Evolutionary conservation across 2,113 vertebrate genomes (phyloP).

Genomic region (Campylorhamphus procurvoides): DNA sequence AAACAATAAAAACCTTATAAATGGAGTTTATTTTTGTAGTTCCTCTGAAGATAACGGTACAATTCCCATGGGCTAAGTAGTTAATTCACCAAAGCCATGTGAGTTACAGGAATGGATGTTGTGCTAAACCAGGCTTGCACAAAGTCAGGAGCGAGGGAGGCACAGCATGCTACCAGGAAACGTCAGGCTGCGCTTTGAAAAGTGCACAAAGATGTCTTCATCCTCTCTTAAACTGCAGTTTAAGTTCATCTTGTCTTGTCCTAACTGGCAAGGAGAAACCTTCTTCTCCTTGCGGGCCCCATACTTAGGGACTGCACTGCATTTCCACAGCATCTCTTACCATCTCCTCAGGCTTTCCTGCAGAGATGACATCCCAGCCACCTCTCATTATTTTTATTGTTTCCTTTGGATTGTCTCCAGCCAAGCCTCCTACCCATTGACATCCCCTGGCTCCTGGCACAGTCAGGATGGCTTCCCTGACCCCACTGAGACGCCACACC

Average conservation of each 20-base stretch:
- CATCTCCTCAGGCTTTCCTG: neutral
- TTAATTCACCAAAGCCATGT: neutral
- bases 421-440: rapidly evolving
- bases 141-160: neutral
- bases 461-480: rapidly evolving
- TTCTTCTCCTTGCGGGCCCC: rapidly evolving
- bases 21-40: constrained; percentile 2
- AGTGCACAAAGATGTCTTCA: neutral
- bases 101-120: neutral
- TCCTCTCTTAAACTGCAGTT: neutral
- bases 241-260: neutral
- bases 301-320: rapidly evolving
- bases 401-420: neutral
- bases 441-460: neutral
- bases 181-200: neutral
- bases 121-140: neutral
- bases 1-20: constrained; percentile 19
- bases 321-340: neutral
- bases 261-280: neutral
- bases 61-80: neutral
- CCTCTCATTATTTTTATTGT: neutral
- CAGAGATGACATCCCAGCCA: neutral
- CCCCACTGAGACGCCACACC: neutral
- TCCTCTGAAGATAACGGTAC: constrained; percentile 19
- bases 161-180: rapidly evolving